These are phyloP conservation scores for Aspidiotus destructor DNA, from an alignment of 2,888 invertebrate species.

Conservation along the genomic window DNA sequence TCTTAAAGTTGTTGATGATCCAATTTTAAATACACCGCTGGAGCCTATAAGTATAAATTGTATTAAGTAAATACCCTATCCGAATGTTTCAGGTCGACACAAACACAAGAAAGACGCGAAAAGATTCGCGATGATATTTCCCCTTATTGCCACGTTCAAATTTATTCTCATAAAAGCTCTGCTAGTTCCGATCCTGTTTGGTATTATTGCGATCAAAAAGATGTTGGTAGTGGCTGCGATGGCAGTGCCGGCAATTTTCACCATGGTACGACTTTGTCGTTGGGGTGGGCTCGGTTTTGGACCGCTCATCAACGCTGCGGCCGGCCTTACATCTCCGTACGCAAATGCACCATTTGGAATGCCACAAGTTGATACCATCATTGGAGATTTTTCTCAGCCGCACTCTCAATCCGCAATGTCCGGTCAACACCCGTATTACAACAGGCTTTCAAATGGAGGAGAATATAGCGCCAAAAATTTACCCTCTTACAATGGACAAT, in stretches of 20 bases:
- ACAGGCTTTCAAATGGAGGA: not conserved
- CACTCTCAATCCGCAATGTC: conserved; percentile 20
- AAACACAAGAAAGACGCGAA: conserved; percentile 34
- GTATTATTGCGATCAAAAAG: conserved; percentile 58
- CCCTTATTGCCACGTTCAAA: conserved; percentile 36
- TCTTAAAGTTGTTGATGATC: too few species aligned
- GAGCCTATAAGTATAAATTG: not conserved
- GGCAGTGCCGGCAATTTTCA: conserved; percentile 52
- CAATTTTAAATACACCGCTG: too few species aligned
- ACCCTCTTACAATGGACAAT: not conserved
- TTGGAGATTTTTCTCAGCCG: conserved; percentile 34
- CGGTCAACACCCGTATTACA: conserved; percentile 22
- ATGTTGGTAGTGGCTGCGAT: conserved; percentile 52
- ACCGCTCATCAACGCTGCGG: not conserved
- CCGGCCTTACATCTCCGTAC: conserved; percentile 21
- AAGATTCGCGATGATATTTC: conserved; percentile 36
- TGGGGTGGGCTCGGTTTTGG: conserved; percentile 25
- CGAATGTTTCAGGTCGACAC: conserved; percentile 31
- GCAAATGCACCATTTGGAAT: conserved; percentile 31
- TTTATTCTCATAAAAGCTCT: conserved; percentile 45
- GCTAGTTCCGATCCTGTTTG: conserved; percentile 52
- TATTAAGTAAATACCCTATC: not conserved
- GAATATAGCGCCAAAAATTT: conserved; percentile 30
- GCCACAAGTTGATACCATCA: conserved; percentile 26
- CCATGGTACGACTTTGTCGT: conserved; percentile 38